Base-by-base conservation (phyloP, 2,888 invertebrate genomes). In the Linyphia triangularis region DNA sequence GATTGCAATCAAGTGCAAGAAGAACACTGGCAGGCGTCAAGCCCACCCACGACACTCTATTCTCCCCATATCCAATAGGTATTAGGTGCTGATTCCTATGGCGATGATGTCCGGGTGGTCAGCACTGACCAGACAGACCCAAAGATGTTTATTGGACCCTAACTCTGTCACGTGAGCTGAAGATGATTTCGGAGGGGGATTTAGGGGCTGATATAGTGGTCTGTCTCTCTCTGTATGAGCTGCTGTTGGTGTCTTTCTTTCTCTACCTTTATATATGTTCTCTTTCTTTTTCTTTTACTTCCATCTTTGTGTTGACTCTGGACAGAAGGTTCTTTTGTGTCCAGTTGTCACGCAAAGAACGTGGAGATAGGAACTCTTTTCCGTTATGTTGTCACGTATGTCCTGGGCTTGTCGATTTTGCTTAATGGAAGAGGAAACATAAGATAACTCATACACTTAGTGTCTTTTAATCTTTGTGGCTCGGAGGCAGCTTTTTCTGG, bases 301-400 rank as follows among this genome's bases (percentile, higher is more conserved):
- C 37, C 69, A 24, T 26, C 61, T 19, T 22, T 30, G 30, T 73
- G 73, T 28, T n/a, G 73, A 22, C 51, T 61, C 10, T 3, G 63
- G 65, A 43, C 78, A n/a, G n/a, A n/a, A n/a, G n/a, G n/a, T n/a
- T n/a, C n/a, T n/a, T 78, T 78, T 78, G 78, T 65, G 65, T 78
- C 78, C 43, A 75, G 63, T 65, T 78, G 78, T 65, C 78, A 43
- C 43, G 65, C 37, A 61, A 22, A 37, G 22, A 33, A 22, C 10
- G 33, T 75, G 63, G 22, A 30, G 79, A 67, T 57, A 69, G 79
- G 57, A 51, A 78, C 78, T 78, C 43, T 78, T 19, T 43, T 51
- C 30, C 69, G 69, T 69, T 79, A 67, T 79, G 79, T 67, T 79
- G 79, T 79, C 79, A 79, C 79, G 79, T 79, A 69, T n/a, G 67